phyloP scores from a whole-genome alignment of 2,113 vertebrate genomes.

The Aviceda subcristata region DNA sequence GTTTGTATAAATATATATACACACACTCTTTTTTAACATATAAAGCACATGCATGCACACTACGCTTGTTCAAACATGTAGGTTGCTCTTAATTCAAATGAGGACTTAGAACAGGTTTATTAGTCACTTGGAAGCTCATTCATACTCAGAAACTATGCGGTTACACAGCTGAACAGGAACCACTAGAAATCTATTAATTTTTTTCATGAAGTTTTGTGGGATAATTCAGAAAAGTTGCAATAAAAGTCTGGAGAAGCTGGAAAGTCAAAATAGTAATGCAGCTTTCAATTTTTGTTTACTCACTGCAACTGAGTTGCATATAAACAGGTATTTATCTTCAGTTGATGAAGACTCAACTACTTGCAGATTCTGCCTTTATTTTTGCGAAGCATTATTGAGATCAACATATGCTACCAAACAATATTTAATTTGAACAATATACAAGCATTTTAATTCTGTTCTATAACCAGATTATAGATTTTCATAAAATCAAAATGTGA shows the following conservation, averaged over 20 bases:
- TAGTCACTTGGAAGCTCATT: neutral
- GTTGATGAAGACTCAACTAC: neutral
- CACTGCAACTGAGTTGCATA: neutral
- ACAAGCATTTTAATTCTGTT: neutral
- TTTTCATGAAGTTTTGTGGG: neutral
- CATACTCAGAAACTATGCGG: neutral
- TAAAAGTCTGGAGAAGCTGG: neutral
- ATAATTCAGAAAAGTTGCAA: neutral
- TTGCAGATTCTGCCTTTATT: neutral
- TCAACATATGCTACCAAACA: neutral
- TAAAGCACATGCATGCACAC: neutral
- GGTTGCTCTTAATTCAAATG: neutral
- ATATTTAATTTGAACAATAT: neutral
- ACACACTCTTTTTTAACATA: neutral
- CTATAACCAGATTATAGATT: neutral
- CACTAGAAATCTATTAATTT: neutral
- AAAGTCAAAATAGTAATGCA: neutral
- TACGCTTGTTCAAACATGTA: neutral
- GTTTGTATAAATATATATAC: no score
- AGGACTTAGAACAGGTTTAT: neutral
- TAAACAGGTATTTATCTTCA: neutral
- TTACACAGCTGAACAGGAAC: neutral
- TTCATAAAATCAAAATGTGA: neutral
- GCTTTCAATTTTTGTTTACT: neutral
- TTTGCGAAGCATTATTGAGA: neutral